phyloP scores from a whole-genome alignment of 2,113 vertebrate species.

The Lampris megalopsis region DNA sequence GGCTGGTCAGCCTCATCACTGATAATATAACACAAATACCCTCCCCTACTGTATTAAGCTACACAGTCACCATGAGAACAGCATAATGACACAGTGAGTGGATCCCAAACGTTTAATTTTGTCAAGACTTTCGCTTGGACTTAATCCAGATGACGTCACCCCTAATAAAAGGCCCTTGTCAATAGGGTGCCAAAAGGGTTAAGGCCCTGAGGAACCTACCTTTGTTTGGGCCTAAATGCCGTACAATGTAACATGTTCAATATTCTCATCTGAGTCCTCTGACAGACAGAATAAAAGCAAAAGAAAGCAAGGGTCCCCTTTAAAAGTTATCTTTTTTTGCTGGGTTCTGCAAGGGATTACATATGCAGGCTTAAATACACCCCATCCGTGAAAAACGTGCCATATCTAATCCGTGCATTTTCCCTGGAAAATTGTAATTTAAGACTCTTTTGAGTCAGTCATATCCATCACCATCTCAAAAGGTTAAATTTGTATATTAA shows the following conservation, averaged over 20 bases:
- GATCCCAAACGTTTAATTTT: conserved; percentile 21
- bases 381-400: not conserved
- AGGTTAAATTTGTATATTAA: no score
- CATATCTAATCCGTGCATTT: not conserved
- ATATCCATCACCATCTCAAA: no score
- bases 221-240: conserved; percentile 1
- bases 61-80: not conserved
- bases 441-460: no score
- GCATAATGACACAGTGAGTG: not conserved
- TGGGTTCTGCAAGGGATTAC: conserved; percentile 1
- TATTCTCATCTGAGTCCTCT: not conserved
- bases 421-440: not conserved
- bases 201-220: not conserved
- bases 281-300: not conserved
- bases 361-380: conserved; percentile 9
- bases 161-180: conserved; percentile 37
- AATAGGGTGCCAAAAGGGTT: conserved; percentile 27
- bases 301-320: not conserved
- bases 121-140: conserved; percentile 39
- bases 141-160: conserved; percentile 66
- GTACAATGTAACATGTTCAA: conserved; percentile 12
- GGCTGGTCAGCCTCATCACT: no score
- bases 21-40: not conserved
- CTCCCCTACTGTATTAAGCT: not conserved
- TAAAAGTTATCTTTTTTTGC: not conserved